phyloP scores from a whole-genome alignment of 2,797 vertebrate genomes.

The Smutsia temminckii region DNA sequence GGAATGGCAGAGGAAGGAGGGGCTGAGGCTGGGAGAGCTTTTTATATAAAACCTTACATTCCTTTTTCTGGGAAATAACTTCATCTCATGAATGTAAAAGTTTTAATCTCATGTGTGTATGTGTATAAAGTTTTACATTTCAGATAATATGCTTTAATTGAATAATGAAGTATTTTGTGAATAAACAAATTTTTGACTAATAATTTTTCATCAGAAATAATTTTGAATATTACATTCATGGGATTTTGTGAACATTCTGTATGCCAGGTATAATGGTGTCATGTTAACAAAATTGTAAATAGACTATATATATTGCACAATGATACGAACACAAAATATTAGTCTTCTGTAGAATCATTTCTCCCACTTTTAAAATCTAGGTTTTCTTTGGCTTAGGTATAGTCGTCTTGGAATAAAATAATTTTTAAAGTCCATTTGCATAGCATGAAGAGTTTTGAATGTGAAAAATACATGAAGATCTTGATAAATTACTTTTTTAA shows the following conservation, averaged over 20 bases:
- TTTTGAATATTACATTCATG: background rate
- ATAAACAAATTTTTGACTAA: constrained; percentile 13
- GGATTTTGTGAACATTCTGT: background rate
- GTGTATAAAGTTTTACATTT: background rate
- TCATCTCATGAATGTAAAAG: background rate
- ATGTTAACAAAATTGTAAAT: background rate
- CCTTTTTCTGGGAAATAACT: background rate
- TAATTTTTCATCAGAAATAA: constrained; percentile 20
- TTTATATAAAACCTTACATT: background rate
- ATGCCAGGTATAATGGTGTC: background rate
- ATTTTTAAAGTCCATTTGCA: background rate
- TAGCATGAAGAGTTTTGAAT: background rate
- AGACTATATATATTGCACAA: background rate
- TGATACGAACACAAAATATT: background rate
- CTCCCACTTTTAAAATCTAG: background rate
- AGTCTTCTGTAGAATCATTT: background rate
- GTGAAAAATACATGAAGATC: background rate
- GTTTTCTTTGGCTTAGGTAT: constrained; percentile 18
- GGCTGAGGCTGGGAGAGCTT: background rate
- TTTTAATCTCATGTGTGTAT: background rate
- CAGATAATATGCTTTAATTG: constrained; percentile 1
- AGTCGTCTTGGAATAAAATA: constrained; percentile 41
- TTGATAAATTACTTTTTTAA: constrained; percentile 37
- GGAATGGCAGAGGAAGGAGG: background rate
- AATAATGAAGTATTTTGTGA: constrained; percentile 17